Evolutionary conservation across 2,888 invertebrate genomes (phyloP).

Genomic region (Anarsia innoxiella): DNA sequence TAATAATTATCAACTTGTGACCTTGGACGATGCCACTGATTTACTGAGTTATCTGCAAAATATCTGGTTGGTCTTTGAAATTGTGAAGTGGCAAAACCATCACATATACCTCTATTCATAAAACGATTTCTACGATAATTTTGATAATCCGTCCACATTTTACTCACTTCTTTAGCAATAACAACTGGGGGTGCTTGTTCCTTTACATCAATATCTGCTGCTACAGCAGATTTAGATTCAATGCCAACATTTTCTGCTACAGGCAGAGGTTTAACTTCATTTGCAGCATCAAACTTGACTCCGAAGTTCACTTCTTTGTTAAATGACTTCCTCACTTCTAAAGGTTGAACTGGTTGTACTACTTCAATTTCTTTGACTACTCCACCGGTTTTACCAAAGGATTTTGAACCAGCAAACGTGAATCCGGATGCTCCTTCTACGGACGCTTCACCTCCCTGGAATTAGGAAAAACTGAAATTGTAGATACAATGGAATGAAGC

Average conservation of each 20-base stretch:
- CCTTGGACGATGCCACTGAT: too few relatives aligned
- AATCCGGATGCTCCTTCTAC: conserved; percentile 39
- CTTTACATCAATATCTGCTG: conserved; percentile 26
- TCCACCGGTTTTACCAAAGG: conserved; percentile 29
- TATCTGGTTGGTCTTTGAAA: too few relatives aligned
- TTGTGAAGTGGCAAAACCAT: too few relatives aligned
- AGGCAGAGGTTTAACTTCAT: conserved; percentile 40
- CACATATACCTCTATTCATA: too few relatives aligned
- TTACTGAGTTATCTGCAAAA: too few relatives aligned
- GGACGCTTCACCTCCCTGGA: conserved; percentile 46
- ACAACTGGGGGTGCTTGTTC: conserved; percentile 30
- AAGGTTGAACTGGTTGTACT: conserved; percentile 19
- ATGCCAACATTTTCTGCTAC: conserved; percentile 19
- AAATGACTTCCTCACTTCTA: conserved; percentile 21
- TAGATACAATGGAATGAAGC: too few relatives aligned
- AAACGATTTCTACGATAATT: conserved; percentile 16
- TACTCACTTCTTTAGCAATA: conserved; percentile 61
- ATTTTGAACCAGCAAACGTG: conserved; percentile 37
- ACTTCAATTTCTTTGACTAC: conserved; percentile 32
- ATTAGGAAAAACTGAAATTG: too few relatives aligned
- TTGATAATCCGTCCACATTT: conserved; percentile 18
- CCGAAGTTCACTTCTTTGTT: conserved; percentile 37
- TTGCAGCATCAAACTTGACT: conserved; percentile 36
- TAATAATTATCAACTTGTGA: conserved; percentile 21
- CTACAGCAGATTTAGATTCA: conserved; percentile 8